Percentiles rank a stretch among this genome's conserved stretches.
These are phyloP conservation scores for Beaufortia kweichowensis DNA, from an alignment of 2,113 vertebrate species.

Conservation along the genomic window DNA sequence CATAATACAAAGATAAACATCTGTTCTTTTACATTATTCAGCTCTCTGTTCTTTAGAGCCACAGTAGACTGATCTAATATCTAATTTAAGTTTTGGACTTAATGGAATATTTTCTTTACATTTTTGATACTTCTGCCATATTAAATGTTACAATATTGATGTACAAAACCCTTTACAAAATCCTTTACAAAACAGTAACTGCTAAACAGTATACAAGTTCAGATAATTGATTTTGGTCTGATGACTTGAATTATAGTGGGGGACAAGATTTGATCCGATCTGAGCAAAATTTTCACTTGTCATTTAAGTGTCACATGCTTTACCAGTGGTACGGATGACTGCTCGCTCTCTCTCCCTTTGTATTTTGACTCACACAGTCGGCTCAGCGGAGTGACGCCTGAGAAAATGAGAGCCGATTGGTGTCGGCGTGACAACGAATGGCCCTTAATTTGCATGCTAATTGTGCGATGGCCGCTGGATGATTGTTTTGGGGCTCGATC, in stretches of 20 bases:
- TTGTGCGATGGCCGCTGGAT: conserved; percentile 58
- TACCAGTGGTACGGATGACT: conserved; percentile 22
- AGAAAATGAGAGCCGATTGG: conserved; percentile 72
- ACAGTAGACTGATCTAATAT: too few relatives aligned
- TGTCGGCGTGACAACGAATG: conserved; percentile 65
- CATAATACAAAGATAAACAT: too few relatives aligned
- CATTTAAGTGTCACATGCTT: conserved; percentile 29
- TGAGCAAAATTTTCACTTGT: conserved; percentile 22
- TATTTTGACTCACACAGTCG: conserved; percentile 36
- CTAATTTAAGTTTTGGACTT: too few relatives aligned
- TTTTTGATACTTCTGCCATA: too few relatives aligned
- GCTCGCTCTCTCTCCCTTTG: conserved; percentile 6
- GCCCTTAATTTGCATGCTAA: conserved; percentile 77
- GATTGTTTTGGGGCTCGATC: conserved; percentile 65
- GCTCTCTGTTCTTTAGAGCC: too few relatives aligned
- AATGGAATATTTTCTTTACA: too few relatives aligned
- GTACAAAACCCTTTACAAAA: too few relatives aligned
- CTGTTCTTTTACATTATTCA: too few relatives aligned
- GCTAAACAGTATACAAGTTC: background rate
- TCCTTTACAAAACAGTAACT: background rate
- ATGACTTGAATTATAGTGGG: background rate
- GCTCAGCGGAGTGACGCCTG: conserved; percentile 64
- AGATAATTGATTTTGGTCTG: background rate
- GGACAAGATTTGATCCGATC: background rate
- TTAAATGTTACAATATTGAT: too few relatives aligned